These are phyloP conservation scores for Eurytoma californica DNA, from an alignment of 2,888 invertebrate genomes.

Conservation along the genomic window DNA sequence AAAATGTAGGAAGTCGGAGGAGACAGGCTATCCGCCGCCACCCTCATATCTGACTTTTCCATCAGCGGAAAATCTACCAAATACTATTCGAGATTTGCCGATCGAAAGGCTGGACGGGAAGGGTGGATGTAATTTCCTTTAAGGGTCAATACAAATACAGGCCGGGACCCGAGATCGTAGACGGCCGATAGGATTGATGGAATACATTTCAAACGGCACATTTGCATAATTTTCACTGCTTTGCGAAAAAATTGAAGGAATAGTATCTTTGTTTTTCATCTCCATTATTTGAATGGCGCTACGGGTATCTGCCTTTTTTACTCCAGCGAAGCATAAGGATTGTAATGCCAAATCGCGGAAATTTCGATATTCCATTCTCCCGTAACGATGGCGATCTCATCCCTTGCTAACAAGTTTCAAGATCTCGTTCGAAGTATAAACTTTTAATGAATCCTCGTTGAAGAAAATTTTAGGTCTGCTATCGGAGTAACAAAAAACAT, in stretches of 20 bases:
- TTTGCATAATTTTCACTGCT: constrained; percentile 12
- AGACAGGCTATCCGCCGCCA: background rate
- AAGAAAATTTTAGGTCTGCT: too few species aligned
- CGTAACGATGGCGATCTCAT: too few species aligned
- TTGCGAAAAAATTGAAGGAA: too few species aligned
- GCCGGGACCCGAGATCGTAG: background rate
- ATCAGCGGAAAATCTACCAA: constrained; percentile 33
- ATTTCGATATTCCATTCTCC: too few species aligned
- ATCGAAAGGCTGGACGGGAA: constrained; percentile 7
- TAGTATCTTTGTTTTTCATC: too few species aligned
- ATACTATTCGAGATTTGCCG: background rate
- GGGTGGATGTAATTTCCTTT: constrained; percentile 18
- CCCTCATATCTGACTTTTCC: constrained; percentile 46
- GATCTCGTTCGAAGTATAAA: background rate
- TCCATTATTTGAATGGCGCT: too few species aligned
- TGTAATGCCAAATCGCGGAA: too few species aligned
- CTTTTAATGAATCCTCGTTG: too few species aligned
- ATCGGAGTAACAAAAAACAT: too few species aligned
- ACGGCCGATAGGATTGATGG: constrained; percentile 10
- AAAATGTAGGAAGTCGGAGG: background rate
- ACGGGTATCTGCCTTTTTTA: too few species aligned
- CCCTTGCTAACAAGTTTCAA: too few species aligned
- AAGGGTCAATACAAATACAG: background rate
- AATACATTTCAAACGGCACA: background rate
- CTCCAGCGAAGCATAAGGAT: too few species aligned